Percentiles rank a stretch among this genome's conserved stretches.
Conservation (phyloP, 2,888 invertebrate genomes). For the Chelonus formosanus region DNA sequence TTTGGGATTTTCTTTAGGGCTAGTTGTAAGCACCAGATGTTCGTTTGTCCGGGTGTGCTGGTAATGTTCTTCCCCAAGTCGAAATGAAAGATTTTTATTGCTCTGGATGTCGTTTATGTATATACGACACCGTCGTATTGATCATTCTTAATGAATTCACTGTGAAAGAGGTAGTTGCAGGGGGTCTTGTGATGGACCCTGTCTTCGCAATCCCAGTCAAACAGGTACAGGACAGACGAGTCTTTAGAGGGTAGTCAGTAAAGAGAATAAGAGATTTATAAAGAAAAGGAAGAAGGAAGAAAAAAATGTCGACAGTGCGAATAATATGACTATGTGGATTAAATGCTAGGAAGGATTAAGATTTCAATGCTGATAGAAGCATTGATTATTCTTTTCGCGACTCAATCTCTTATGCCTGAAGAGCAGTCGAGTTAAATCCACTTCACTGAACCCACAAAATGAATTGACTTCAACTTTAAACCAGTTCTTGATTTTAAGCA, state of each 20-base stretch:
- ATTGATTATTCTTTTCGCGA: conserved; percentile 26
- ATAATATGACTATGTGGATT: conserved; percentile 39
- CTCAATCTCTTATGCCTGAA: conserved; percentile 22
- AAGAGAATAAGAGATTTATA: conserved; percentile 17
- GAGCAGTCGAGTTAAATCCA: conserved; percentile 18
- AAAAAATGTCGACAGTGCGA: conserved; percentile 18
- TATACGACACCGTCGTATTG: conserved; percentile 7
- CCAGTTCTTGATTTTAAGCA: conserved; percentile 6
- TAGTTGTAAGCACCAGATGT: conserved; percentile 26
- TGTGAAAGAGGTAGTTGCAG: conserved; percentile 25
- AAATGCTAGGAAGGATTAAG: conserved; percentile 42
- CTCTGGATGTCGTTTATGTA: conserved; percentile 3
- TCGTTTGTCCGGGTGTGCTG: conserved; percentile 11
- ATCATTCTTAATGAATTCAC: conserved; percentile 36
- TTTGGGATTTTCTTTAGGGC: conserved; percentile 20
- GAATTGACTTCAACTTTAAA: conserved; percentile 5
- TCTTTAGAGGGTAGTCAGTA: not conserved
- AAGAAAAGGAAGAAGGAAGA: conserved; percentile 6
- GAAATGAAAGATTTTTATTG: conserved; percentile 20
- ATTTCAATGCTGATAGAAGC: conserved; percentile 35
- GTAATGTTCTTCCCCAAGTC: conserved; percentile 10
- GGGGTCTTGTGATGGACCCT: conserved; percentile 27
- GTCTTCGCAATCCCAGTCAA: conserved; percentile 36
- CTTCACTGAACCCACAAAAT: conserved; percentile 21
- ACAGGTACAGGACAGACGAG: conserved; percentile 32